phyloP scores from a whole-genome alignment of 1,140 invertebrate species.

The Bombus ignitus region DNA sequence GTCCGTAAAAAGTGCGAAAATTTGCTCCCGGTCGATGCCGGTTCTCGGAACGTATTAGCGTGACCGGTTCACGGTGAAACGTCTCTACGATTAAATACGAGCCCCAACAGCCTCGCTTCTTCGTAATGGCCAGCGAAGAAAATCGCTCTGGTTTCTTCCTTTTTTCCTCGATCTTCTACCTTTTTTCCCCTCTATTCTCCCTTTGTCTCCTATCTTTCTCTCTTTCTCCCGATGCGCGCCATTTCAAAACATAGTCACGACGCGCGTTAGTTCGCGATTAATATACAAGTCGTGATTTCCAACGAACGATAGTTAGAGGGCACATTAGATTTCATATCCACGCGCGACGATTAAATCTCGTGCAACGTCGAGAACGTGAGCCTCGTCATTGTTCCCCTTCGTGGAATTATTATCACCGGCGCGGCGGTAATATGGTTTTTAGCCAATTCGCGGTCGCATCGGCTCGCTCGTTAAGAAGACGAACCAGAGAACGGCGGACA shows the following conservation, averaged over 20 bases:
- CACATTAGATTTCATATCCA: constrained; percentile 52
- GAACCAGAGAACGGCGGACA: constrained; percentile 20
- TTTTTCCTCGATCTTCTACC: neutral
- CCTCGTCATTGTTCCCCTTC: constrained; percentile 72
- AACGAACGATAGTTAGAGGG: constrained; percentile 26
- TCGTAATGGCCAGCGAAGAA: constrained; percentile 27
- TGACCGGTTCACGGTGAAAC: constrained; percentile 49
- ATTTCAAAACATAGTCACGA: neutral
- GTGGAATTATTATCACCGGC: constrained; percentile 75
- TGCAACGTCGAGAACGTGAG: neutral
- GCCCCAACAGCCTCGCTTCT: constrained; percentile 16
- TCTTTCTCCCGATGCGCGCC: neutral
- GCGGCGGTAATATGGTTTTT: constrained; percentile 76
- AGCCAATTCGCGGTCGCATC: constrained; percentile 69
- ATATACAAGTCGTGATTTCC: constrained; percentile 47
- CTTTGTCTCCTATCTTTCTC: neutral
- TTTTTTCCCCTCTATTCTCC: neutral
- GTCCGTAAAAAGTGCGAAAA: constrained; percentile 31
- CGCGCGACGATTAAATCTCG: constrained; percentile 46
- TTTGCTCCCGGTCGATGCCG: neutral
- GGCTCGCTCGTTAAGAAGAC: constrained; percentile 78
- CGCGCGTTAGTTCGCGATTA: constrained; percentile 32
- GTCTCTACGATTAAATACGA: constrained; percentile 49
- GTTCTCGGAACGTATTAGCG: constrained; percentile 41
- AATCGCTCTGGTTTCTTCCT: constrained; percentile 27